Evolutionary conservation across 2,113 vertebrate species (phyloP), one percentile per base, ranked within the genome.

Genomic region (Cynoglossus semilaevis): DNA sequence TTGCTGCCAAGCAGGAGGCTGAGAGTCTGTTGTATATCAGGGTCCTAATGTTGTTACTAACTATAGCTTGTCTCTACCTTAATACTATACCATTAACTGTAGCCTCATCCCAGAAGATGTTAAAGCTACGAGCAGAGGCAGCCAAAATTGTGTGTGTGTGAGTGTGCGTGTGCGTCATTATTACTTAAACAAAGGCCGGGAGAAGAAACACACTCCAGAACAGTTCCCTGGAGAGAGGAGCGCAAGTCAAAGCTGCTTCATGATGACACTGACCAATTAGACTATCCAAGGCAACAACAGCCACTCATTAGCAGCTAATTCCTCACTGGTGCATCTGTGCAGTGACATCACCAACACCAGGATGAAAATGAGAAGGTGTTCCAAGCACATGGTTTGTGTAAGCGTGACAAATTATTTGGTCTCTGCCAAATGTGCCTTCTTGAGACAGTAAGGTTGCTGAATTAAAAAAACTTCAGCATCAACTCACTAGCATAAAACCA

Each of bases 291-390:
- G 55, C 51, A 41, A n/a, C 63, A 80, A 71, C 81, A 86, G 77
- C 76, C 45, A 0, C 37, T 70, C 48, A 82, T 84, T 81, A 76
- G 66, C 18, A 58, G 66, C 69, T 72, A 57, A 71, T 61, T 47
- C 63, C 47, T 65, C 41, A 2, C 58, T 52, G 64, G 63, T 77
- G 83, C 86, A 86, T 80, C 83, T 86, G 85, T 29, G 9, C 15
- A 37, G 36, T 80, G 69, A 78, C 76, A 73, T 85, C 76, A 82
- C 9, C 19, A 2, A 6, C 62, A 29, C 22, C 6, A 29, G 22
- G 22, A 6, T 29, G 22, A 29, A 29, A 29, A 29, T 29, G 22
- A 29, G n/a, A n/a, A n/a, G 22, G 22, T 29, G 22, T 29, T 29
- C 22, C 22, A 29, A 29, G 22, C 22, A 29, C 22, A 29, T 29